Evolutionary conservation across 2,888 invertebrate species (phyloP).

Genomic region (Ferrisia virgata): DNA sequence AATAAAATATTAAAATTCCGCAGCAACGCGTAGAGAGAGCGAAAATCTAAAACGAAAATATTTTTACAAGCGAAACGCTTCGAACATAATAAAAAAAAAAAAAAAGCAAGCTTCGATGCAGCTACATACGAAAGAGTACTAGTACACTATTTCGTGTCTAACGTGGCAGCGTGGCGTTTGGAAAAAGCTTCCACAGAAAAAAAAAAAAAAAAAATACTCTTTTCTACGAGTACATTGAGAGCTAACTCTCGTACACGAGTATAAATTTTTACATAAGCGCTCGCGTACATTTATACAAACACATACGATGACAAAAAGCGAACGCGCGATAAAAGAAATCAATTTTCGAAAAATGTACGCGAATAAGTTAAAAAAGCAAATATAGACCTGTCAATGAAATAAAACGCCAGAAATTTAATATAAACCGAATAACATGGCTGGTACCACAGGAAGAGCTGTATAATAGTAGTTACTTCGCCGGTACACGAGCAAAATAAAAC

Average conservation of each 20-base stretch:
- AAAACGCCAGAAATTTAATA: constrained; percentile 6
- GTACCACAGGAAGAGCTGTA: too few species aligned
- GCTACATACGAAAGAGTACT: neutral
- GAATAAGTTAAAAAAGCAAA: constrained; percentile 9
- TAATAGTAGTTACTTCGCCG: neutral
- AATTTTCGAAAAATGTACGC: constrained; percentile 1
- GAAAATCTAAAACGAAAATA: constrained; percentile 28
- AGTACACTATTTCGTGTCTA: neutral
- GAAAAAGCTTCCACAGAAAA: neutral
- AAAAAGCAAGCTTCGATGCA: neutral
- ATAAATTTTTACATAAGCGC: constrained; percentile 2
- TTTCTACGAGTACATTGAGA: neutral
- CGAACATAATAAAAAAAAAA: constrained; percentile 20
- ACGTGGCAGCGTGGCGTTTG: neutral
- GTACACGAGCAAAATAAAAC: neutral
- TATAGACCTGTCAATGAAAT: constrained; percentile 28
- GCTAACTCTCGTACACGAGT: neutral
- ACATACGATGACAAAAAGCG: neutral
- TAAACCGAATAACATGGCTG: neutral
- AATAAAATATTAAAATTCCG: constrained; percentile 25
- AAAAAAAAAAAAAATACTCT: too few species aligned
- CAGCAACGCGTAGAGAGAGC: neutral
- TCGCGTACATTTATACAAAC: neutral
- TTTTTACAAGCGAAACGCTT: constrained; percentile 30
- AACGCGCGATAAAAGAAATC: neutral